Conservation (phyloP, 2,888 invertebrate genomes). For the Muschampia plurimacula region DNA sequence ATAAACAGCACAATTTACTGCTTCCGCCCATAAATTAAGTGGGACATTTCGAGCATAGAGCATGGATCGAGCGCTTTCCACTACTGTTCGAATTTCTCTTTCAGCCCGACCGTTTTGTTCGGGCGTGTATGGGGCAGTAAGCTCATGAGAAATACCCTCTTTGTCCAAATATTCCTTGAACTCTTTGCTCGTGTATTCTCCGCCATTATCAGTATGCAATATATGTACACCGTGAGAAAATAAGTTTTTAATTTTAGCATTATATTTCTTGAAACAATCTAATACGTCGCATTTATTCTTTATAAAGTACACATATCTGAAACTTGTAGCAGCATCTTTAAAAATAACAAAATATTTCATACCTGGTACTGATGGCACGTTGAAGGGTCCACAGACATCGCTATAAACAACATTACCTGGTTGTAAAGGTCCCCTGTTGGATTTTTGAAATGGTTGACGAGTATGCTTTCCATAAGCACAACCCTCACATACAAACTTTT, state of each 20-base stretch:
- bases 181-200: not conserved
- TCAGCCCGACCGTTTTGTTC: not conserved
- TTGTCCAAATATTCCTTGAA: not conserved
- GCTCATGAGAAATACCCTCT: not conserved
- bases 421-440: not conserved
- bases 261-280: not conserved
- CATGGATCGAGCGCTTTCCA: not conserved
- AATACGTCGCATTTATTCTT: not conserved
- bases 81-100: not conserved
- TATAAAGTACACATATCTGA: not conserved
- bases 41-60: not conserved
- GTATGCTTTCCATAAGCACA: not conserved
- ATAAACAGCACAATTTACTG: not conserved
- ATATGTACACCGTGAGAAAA: not conserved
- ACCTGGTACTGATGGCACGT: not conserved
- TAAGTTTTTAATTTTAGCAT: not conserved
- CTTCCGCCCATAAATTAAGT: not conserved
- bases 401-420: not conserved
- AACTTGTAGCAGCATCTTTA: not conserved
- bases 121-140: not conserved
- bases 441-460: not conserved
- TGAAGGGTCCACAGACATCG: not conserved
- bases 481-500: not conserved
- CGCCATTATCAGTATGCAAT: not conserved
- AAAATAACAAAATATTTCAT: not conserved